phyloP scores from a whole-genome alignment of 2,797 vertebrate genomes.

The Remorina albescens region DNA sequence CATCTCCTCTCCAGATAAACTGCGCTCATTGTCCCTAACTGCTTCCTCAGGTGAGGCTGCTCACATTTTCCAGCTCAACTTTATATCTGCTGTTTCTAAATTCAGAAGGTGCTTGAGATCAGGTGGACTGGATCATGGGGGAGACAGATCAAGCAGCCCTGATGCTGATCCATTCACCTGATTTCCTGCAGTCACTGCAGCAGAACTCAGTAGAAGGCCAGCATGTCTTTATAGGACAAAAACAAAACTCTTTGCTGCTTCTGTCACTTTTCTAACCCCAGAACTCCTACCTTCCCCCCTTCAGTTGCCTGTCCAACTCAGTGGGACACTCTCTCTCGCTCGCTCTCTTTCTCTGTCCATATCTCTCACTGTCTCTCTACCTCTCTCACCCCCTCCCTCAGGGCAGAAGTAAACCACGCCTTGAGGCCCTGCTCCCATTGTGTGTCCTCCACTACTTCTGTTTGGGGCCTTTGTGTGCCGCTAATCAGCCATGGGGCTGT shows the following conservation, averaged over 20 bases:
- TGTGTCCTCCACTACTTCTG: constrained; percentile 86
- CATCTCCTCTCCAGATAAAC: not conserved
- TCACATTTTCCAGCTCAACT: not conserved
- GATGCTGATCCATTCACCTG: constrained; percentile 16
- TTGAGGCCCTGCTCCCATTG: constrained; percentile 89
- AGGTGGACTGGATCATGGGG: constrained; percentile 32
- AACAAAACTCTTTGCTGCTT: constrained; percentile 71
- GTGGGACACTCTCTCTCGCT: constrained; percentile 59
- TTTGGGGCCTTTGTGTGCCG: constrained; percentile 92
- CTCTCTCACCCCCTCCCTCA: constrained; percentile 67
- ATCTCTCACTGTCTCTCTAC: constrained; percentile 27
- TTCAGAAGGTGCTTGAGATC: not conserved
- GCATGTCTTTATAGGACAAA: constrained; percentile 65
- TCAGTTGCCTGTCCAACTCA: constrained; percentile 51
- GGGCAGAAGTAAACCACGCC: constrained; percentile 88
- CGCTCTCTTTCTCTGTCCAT: constrained; percentile 4
- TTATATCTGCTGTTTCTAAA: not conserved
- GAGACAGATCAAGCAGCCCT: not conserved
- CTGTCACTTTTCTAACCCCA: constrained; percentile 67
- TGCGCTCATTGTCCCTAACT: not conserved
- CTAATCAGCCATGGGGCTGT: constrained; percentile 93
- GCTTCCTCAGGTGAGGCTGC: not conserved
- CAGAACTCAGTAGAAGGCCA: constrained; percentile 21
- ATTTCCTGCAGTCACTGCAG: constrained; percentile 26
- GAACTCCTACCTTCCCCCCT: not conserved